Evolutionary conservation across 1,140 invertebrate genomes (phyloP).

Genomic region (Rhyzopertha dominica): DNA sequence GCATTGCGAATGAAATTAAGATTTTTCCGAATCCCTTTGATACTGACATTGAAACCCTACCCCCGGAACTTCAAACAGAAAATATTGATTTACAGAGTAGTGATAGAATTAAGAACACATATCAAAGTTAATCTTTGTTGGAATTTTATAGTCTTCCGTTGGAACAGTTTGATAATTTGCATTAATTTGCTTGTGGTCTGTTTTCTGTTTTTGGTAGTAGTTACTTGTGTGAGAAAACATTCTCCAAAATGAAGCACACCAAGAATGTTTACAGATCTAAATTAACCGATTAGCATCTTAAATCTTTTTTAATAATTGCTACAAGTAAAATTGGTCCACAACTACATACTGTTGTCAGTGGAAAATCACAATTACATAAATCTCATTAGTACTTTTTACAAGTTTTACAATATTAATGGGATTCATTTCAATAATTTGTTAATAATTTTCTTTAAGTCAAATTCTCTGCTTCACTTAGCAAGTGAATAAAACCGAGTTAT

Average conservation of each 20-base stretch:
- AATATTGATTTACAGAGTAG: conserved; percentile 28
- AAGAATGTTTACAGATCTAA: conserved; percentile 24
- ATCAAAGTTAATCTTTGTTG: conserved; percentile 19
- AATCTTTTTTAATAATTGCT: conserved; percentile 18
- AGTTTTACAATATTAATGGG: no score
- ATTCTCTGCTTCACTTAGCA: no score
- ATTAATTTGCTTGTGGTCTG: conserved; percentile 20
- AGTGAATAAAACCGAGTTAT: no score
- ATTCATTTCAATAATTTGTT: no score
- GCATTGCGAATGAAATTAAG: conserved; percentile 28
- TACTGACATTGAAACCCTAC: conserved; percentile 24
- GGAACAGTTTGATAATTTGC: no score
- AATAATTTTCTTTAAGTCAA: no score
- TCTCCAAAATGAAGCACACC: conserved; percentile 25
- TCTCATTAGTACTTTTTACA: background rate
- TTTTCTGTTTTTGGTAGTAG: conserved; percentile 22
- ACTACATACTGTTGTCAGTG: conserved; percentile 22
- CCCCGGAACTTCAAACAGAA: conserved; percentile 30
- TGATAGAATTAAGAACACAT: conserved; percentile 25
- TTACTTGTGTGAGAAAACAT: conserved; percentile 23
- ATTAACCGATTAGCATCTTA: conserved; percentile 19
- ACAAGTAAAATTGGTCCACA: conserved; percentile 21
- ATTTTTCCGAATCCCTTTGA: conserved; percentile 29
- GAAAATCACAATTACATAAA: conserved; percentile 13
- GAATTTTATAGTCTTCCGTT: conserved; percentile 24